Percentiles rank a stretch among this genome's conserved stretches.
These are phyloP conservation scores for Ophthalmolycus amberensis DNA, from an alignment of 2,113 vertebrate species.

Conservation along the genomic window DNA sequence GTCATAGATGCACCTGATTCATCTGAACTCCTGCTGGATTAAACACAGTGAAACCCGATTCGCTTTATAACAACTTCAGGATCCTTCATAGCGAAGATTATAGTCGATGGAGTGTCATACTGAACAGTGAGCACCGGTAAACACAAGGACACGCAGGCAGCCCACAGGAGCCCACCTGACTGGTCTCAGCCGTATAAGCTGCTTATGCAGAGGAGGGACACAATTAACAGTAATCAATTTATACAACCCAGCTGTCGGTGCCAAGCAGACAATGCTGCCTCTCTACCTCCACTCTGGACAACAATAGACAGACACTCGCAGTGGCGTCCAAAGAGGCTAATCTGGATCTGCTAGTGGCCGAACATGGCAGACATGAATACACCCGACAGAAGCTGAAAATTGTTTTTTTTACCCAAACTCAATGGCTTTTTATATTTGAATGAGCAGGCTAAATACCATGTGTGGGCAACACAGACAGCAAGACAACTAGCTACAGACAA, in stretches of 20 bases:
- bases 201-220: conserved; percentile 73
- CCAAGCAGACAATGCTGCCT: conserved; percentile 31
- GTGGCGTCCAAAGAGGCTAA: not conserved
- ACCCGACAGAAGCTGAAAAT: not conserved
- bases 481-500: not conserved
- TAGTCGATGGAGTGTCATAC: not conserved
- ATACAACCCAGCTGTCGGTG: conserved; percentile 60
- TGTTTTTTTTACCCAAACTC: not conserved
- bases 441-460: not conserved
- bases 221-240: conserved; percentile 79
- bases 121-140: conserved; percentile 30
- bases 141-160: not conserved
- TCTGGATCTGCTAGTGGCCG: not conserved
- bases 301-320: not conserved
- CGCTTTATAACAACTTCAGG: conserved; percentile 10
- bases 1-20: not conserved
- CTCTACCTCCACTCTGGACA: conserved; percentile 7
- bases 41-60: conserved; percentile 3
- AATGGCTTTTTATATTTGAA: not conserved
- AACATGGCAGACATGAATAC: not conserved
- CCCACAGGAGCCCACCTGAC: conserved; percentile 55
- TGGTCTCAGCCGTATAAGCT: conserved; percentile 67
- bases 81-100: conserved; percentile 39
- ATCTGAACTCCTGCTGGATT: conserved; percentile 9
- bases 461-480: not conserved